A percentile compares a stretch with the other conserved stretches of the same genome.
These are phyloP conservation scores for Tylochromis polylepis DNA, from an alignment of 2,113 vertebrate species.

Conservation along the genomic window DNA sequence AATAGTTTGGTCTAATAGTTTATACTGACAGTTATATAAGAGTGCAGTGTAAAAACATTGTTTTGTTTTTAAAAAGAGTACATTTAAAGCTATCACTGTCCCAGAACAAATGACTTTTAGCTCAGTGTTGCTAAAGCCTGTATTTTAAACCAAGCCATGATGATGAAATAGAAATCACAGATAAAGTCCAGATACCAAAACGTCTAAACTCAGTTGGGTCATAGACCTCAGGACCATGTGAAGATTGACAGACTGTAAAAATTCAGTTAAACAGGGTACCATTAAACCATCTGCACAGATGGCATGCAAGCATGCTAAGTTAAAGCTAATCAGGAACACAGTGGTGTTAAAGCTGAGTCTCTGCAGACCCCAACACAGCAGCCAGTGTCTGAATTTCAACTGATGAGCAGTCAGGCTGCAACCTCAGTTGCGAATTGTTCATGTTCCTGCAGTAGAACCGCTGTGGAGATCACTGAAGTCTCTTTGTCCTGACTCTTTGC, in stretches of 20 bases:
- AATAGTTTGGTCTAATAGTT: background rate
- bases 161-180: background rate
- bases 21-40: accelerated
- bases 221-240: background rate
- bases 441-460: no score
- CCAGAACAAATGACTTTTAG: background rate
- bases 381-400: no score
- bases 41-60: background rate
- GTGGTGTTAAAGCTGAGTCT: no score
- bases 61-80: background rate
- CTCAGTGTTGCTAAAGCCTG: background rate
- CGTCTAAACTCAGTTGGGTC: background rate
- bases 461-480: no score
- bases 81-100: background rate
- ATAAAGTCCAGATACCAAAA: background rate
- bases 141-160: background rate
- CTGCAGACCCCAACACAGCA: no score
- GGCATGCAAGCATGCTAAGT: no score
- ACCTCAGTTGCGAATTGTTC: no score
- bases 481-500: no score
- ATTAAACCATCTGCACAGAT: no score
- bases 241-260: accelerated
- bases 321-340: no score
- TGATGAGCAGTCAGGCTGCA: no score
- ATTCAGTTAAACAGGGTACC: background rate